A percentile compares a stretch with the other conserved stretches of the same genome.
These are phyloP conservation scores for Epizoanthus rinbou DNA, from an alignment of 92 coral and sea anemone genomes.

Conservation along the genomic window DNA sequence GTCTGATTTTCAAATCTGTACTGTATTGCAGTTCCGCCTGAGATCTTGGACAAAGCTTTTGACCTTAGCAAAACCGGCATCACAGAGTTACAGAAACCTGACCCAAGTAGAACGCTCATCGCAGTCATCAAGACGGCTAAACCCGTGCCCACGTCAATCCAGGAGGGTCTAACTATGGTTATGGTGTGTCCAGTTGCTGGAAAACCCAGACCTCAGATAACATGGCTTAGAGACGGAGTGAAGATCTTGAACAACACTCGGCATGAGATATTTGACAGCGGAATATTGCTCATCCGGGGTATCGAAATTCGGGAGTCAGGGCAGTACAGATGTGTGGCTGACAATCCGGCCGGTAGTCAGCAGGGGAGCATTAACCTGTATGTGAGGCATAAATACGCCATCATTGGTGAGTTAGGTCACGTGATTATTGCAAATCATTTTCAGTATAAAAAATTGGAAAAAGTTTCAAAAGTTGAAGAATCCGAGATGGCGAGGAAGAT, in stretches of 20 bases:
- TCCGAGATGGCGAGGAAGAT: no score
- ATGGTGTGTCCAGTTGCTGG: slow-evolving; percentile 78
- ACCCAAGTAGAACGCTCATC: slow-evolving; percentile 57
- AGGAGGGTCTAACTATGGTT: slow-evolving; percentile 63
- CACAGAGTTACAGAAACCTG: slow-evolving; percentile 40
- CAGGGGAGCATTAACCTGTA: slow-evolving; percentile 69
- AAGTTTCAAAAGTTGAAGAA: not conserved
- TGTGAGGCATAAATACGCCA: slow-evolving; percentile 46
- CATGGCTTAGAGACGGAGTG: slow-evolving; percentile 70
- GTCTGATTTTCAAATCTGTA: not conserved
- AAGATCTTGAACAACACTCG: slow-evolving; percentile 68
- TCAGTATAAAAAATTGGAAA: not conserved
- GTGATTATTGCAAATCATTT: not conserved
- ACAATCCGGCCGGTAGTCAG: slow-evolving; percentile 72
- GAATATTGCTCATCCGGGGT: slow-evolving; percentile 68
- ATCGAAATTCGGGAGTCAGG: slow-evolving; percentile 65
- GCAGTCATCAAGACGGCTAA: slow-evolving; percentile 49
- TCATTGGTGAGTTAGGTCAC: slow-evolving; percentile 48
- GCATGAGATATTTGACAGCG: slow-evolving; percentile 59
- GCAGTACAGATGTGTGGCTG: slow-evolving; percentile 79
- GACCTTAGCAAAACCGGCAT: slow-evolving; percentile 49
- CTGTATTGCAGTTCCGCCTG: slow-evolving; percentile 68
- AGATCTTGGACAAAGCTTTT: slow-evolving; percentile 72
- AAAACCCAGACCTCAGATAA: slow-evolving; percentile 66
- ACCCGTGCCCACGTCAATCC: slow-evolving; percentile 56